Conservation (phyloP, 2,113 vertebrate genomes). For the Dicerorhinus sumatrensis region DNA sequence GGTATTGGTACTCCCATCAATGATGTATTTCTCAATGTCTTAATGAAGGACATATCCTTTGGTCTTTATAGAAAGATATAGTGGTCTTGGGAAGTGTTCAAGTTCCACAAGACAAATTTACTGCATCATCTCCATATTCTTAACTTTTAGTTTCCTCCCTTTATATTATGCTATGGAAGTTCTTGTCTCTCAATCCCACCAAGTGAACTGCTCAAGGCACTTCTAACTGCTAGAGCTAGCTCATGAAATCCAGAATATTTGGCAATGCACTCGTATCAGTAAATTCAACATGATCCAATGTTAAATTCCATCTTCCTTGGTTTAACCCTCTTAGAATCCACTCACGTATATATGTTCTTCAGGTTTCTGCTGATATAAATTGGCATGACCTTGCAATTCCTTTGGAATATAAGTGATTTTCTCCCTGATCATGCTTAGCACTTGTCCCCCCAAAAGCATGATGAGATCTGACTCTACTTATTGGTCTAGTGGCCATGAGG, state of each 20-base stretch:
- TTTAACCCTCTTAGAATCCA: not conserved
- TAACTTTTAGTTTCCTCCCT: not conserved
- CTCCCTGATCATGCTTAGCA: not conserved
- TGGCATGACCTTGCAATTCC: not conserved
- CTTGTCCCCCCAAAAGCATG: not conserved
- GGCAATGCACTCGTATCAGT: not conserved
- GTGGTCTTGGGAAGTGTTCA: not conserved
- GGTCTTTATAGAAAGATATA: not conserved
- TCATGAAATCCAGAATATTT: not conserved
- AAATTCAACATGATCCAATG: not conserved
- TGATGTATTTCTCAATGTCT: not conserved
- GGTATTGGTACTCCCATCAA: not conserved
- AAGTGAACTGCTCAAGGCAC: not conserved
- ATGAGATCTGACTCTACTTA: not conserved
- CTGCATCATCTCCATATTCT: not conserved
- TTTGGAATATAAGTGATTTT: not conserved
- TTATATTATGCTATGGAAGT: not conserved
- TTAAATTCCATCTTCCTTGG: not conserved
- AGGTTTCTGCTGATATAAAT: not conserved
- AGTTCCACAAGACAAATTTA: not conserved
- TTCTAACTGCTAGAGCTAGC: not conserved
- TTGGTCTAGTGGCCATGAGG: not conserved
- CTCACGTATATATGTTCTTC: not conserved
- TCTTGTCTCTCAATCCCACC: not conserved
- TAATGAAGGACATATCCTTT: not conserved